Conservation (phyloP, 2,797 vertebrate species). For the Tokudaia tokunoshimensis region DNA sequence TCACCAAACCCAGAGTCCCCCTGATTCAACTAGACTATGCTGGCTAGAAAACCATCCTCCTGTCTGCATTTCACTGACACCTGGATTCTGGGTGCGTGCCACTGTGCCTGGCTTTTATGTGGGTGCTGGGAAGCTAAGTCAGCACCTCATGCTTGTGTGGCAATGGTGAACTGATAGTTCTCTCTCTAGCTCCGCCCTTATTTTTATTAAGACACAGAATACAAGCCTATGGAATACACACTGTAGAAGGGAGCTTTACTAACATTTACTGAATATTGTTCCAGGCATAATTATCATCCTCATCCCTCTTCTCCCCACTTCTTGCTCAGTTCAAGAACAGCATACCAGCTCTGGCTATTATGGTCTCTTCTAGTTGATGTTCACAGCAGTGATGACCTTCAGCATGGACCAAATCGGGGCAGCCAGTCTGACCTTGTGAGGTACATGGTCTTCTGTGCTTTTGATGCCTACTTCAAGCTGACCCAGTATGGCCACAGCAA, state of each 20-base stretch:
- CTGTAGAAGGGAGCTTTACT: neutral
- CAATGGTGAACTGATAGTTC: neutral
- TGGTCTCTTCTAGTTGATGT: slow-evolving; percentile 92
- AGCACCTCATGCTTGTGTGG: neutral
- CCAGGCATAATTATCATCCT: neutral
- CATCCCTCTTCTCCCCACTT: neutral
- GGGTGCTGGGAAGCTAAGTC: too few species aligned
- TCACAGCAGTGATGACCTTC: slow-evolving; percentile 92
- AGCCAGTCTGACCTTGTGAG: slow-evolving; percentile 92
- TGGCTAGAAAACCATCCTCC: neutral
- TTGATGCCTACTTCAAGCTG: slow-evolving; percentile 94
- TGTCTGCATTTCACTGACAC: neutral
- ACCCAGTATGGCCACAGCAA: slow-evolving; percentile 74
- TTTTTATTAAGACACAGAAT: neutral
- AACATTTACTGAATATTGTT: neutral
- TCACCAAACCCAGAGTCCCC: neutral
- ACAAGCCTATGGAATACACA: neutral
- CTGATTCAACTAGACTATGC: neutral
- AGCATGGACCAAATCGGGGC: slow-evolving; percentile 94
- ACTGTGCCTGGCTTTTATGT: neutral
- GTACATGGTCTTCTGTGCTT: slow-evolving; percentile 90
- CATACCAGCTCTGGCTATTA: slow-evolving; percentile 91
- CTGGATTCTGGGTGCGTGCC: neutral
- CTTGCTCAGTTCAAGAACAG: slow-evolving; percentile 87
- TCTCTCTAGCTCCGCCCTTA: neutral